Base-by-base conservation (phyloP, 1,140 invertebrate species). In the Drosophila miranda region DNA sequence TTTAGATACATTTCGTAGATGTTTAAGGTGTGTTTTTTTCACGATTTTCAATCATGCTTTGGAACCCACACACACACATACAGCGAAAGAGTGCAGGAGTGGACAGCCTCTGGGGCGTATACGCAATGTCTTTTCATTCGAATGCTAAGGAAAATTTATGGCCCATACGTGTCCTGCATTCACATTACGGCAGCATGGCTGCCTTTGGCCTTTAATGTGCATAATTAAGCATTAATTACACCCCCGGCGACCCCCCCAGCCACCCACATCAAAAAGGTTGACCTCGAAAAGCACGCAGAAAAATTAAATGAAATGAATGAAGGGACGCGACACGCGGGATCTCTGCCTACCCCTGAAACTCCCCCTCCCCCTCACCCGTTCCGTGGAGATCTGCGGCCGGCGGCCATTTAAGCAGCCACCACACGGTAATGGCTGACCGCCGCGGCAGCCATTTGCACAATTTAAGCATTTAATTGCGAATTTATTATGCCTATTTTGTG, bases 151-250 rank as follows among this genome's bases (percentile, higher is more conserved):
- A 78, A 87, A 71, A 87, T 86, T 86, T 86, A 86, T 86, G 74
- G 48, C 57, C 48, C 82, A 81, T 81, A 86, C 81, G 81, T 87
- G 81, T 51, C 63, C 53, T 56, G 66, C 66, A 69, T 69, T 69
- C 42, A 68, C 68, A 68, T 68, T 69, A 56, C 64, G 44, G 57
- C 69, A 44, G 69, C 41, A 58, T 64, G 82, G 66, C 78, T 82
- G 70, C 71, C 82, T 87, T 87, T 82, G 82, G 82, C 82, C 82
- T 86, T 86, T 86, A 86, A 86, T 86, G 82, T 86, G 82, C 82
- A 86, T 86, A 86, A 86, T 86, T 86, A 86, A 86, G 83, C 82
- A 86, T 86, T 86, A 86, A 86, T 86, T 86, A 87, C 78, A 80
- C 23, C 23, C 23, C 4, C 30, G 48, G 62, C 46, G 44, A 11